Conservation (phyloP, 2,888 invertebrate species). For the Ophion ventricosus region DNA sequence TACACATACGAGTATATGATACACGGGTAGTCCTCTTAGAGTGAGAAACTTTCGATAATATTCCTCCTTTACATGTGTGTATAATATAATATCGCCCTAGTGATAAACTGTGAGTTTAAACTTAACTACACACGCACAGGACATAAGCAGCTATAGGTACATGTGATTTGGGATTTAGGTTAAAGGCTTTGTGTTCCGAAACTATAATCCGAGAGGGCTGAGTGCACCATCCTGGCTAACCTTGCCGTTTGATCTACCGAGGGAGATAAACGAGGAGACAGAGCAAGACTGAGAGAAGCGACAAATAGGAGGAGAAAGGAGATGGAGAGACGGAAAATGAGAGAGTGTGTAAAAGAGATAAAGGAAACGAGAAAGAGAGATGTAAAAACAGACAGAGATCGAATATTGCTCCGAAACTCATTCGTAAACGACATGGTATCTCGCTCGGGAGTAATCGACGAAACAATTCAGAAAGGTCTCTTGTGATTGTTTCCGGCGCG, state of each 20-base stretch:
- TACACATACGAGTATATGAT: too few species aligned
- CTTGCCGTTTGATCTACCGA: conserved; percentile 42
- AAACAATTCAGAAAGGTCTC: conserved; percentile 15
- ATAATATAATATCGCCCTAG: background rate
- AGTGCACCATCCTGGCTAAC: conserved; percentile 22
- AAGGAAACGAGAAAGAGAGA: background rate
- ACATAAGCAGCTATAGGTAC: background rate
- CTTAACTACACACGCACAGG: background rate
- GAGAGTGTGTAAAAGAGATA: background rate
- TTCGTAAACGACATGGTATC: conserved; percentile 23
- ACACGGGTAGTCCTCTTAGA: too few species aligned
- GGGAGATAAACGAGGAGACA: background rate
- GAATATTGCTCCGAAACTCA: conserved; percentile 19
- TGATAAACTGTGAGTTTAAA: background rate
- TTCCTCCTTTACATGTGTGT: background rate
- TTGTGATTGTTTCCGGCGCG: background rate
- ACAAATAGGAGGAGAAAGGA: background rate
- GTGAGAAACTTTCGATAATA: too few species aligned
- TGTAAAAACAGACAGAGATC: background rate
- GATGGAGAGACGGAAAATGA: background rate
- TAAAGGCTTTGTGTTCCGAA: conserved; percentile 38
- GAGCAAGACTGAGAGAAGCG: background rate
- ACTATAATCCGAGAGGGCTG: conserved; percentile 42
- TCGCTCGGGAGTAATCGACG: conserved; percentile 22
- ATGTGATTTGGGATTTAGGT: conserved; percentile 5